A percentile compares a stretch with the other conserved stretches of the same genome.
Evolutionary conservation across 1,140 invertebrate species (phyloP).

Genomic region (Drosophila funebris): DNA sequence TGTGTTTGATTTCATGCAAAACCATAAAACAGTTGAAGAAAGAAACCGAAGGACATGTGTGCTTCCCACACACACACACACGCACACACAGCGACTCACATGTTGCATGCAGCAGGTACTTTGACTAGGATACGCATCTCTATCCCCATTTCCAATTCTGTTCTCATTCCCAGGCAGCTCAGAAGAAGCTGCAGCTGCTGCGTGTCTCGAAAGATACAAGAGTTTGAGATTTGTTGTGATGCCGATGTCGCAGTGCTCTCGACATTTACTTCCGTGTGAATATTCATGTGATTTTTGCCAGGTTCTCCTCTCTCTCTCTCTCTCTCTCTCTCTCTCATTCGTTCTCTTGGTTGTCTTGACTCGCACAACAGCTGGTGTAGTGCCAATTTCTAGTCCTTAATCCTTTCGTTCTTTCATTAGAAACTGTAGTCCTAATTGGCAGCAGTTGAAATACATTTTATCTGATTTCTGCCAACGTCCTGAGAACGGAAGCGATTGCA

Average conservation of each 20-base stretch:
- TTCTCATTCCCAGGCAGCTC: constrained; percentile 20
- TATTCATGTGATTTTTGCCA: constrained; percentile 21
- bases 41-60: constrained; percentile 31
- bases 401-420: constrained; percentile 55
- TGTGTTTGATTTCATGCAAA: constrained; percentile 45
- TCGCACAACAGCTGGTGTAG: constrained; percentile 15
- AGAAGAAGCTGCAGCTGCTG: constrained; percentile 18
- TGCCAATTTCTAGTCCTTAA: constrained; percentile 38
- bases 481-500: constrained; percentile 44
- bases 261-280: constrained; percentile 48
- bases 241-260: background rate
- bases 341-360: background rate
- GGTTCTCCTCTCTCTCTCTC: background rate
- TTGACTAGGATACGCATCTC: constrained; percentile 21
- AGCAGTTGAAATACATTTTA: constrained; percentile 24
- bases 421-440: constrained; percentile 33
- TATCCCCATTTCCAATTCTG: background rate
- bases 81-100: background rate
- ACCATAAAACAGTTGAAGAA: constrained; percentile 2
- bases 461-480: constrained; percentile 20
- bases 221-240: constrained; percentile 35
- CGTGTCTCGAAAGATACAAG: background rate
- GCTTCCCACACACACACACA: constrained; percentile 41
- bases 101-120: constrained; percentile 36
- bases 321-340: background rate